Conservation (phyloP, 2,888 invertebrate species). For the Gasteruption jaculator region DNA sequence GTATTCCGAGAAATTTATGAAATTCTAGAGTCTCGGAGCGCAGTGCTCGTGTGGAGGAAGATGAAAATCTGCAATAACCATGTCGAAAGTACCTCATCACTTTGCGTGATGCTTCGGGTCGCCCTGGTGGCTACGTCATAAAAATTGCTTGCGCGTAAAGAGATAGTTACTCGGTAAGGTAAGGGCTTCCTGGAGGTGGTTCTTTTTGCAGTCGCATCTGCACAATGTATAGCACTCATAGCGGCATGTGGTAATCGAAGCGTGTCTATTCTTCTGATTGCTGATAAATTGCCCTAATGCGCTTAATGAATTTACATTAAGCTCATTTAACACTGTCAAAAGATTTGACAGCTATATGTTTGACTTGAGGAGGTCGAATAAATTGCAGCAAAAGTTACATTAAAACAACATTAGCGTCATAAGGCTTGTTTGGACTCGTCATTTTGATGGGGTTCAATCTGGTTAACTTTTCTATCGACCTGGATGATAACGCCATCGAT, state of each 20-base stretch:
- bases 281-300: constrained; percentile 30
- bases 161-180: constrained; percentile 41
- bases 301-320: constrained; percentile 27
- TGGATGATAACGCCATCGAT: too few species aligned
- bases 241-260: constrained; percentile 25
- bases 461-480: too few species aligned
- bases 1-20: too few species aligned
- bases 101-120: constrained; percentile 45
- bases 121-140: constrained; percentile 46
- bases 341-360: too few species aligned
- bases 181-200: constrained; percentile 47
- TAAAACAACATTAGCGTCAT: too few species aligned
- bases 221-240: constrained; percentile 3
- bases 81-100: constrained; percentile 34
- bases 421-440: too few species aligned
- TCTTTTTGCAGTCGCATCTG: constrained; percentile 20
- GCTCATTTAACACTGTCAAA: too few species aligned
- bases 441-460: too few species aligned
- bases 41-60: background rate
- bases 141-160: constrained; percentile 51
- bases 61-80: constrained; percentile 8
- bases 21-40: too few species aligned
- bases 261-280: constrained; percentile 26
- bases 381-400: too few species aligned
- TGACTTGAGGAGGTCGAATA: too few species aligned